A percentile compares a stretch with the other conserved stretches of the same genome.
These are phyloP conservation scores for Anthopleura xanthogrammica DNA, from an alignment of 92 coral and sea anemone genomes.

Conservation along the genomic window DNA sequence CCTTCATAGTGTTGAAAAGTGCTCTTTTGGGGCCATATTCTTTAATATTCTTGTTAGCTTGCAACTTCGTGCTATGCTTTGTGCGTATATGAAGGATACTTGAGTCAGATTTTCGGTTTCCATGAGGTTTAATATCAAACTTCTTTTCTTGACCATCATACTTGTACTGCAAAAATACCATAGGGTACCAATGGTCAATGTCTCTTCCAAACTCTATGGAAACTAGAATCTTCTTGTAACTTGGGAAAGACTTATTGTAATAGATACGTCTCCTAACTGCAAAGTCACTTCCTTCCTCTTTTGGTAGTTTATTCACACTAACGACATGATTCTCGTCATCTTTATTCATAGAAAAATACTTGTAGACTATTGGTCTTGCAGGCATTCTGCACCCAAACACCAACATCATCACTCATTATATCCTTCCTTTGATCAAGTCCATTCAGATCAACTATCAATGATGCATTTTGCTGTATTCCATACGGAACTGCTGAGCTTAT, in stretches of 20 bases:
- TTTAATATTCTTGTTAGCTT: constrained; percentile 8
- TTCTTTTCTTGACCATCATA: constrained; percentile 35
- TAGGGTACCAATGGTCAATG: constrained; percentile 48
- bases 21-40: constrained; percentile 53
- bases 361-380: constrained; percentile 44
- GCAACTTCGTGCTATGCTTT: constrained; percentile 43
- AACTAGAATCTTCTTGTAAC: constrained; percentile 47
- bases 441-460: constrained; percentile 44
- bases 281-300: constrained; percentile 40
- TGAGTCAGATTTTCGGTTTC: constrained; percentile 25
- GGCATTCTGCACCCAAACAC: constrained; percentile 43
- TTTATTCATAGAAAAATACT: constrained; percentile 16
- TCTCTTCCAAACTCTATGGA: constrained; percentile 47
- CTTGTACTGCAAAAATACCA: constrained; percentile 39
- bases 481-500: constrained; percentile 37
- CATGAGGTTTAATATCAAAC: constrained; percentile 48
- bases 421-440: constrained; percentile 35
- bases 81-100: constrained; percentile 37
- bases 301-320: constrained; percentile 24
- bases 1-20: constrained; percentile 45
- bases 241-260: constrained; percentile 24
- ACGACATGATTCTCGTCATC: constrained; percentile 27
- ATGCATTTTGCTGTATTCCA: constrained; percentile 47
- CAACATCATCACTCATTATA: constrained; percentile 47
- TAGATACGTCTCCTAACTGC: constrained; percentile 54